phyloP scores from a whole-genome alignment of 2,888 invertebrate genomes.

The Pyrochroa serraticornis region DNA sequence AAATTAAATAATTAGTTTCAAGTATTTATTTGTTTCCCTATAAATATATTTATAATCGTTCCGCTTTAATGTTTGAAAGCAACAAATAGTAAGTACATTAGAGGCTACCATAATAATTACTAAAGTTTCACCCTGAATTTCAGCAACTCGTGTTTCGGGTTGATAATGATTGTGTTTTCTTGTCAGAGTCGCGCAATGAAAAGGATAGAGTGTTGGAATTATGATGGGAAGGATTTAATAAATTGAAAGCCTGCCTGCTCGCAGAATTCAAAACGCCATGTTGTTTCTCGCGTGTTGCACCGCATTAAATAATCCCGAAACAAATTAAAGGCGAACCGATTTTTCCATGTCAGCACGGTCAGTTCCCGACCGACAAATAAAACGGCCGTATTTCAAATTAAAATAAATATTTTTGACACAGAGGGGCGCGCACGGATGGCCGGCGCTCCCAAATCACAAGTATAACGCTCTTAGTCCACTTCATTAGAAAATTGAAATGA shows the following conservation, averaged over 20 bases:
- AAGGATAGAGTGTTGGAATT: slow-evolving; percentile 2
- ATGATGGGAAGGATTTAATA: slow-evolving; percentile 19
- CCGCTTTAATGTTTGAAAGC: no score
- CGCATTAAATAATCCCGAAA: slow-evolving; percentile 37
- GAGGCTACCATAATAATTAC: not conserved
- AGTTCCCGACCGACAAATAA: slow-evolving; percentile 20
- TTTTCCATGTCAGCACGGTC: slow-evolving; percentile 33
- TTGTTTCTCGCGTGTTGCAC: slow-evolving; percentile 37
- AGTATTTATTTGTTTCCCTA: no score
- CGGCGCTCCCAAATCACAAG: no score
- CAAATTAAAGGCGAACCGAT: slow-evolving; percentile 39
- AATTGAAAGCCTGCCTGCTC: slow-evolving; percentile 28
- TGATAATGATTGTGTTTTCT: slow-evolving; percentile 9
- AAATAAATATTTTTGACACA: slow-evolving; percentile 25
- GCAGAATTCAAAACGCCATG: slow-evolving; percentile 35
- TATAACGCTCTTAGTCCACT: no score
- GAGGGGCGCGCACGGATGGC: no score
- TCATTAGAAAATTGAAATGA: no score
- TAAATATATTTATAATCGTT: no score
- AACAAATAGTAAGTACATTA: no score
- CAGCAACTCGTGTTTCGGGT: not conserved
- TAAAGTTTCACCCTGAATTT: slow-evolving; percentile 1
- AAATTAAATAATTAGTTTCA: no score
- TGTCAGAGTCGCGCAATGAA: not conserved
- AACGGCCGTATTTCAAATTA: slow-evolving; percentile 20